A percentile compares a stretch with the other conserved stretches of the same genome.
Evolutionary conservation across 2,797 vertebrate species (phyloP).

Genomic region (Hydrophis major): DNA sequence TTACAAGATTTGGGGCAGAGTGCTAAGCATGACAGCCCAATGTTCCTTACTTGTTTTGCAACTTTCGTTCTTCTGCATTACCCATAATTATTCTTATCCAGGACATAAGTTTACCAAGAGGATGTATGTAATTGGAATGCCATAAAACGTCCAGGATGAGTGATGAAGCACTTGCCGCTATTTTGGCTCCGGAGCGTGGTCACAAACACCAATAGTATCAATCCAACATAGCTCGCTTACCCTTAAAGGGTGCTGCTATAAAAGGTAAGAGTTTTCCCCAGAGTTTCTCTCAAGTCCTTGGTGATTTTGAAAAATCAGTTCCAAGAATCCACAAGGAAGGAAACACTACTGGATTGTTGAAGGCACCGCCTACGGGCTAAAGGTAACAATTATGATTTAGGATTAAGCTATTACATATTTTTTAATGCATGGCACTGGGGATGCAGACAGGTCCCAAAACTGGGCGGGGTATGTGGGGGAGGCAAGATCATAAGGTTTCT

Average conservation of each 20-base stretch:
- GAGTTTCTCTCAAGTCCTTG: not conserved
- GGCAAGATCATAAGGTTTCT: not conserved
- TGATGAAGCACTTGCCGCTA: not conserved
- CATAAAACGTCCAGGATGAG: not conserved
- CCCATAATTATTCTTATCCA: not conserved
- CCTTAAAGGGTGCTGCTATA: not conserved
- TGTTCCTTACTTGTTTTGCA: not conserved
- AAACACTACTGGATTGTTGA: constrained; percentile 8
- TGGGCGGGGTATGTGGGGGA: fast-evolving
- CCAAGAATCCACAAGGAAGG: not conserved
- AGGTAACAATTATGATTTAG: constrained; percentile 36
- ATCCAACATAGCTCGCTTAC: not conserved
- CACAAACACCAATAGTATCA: fast-evolving
- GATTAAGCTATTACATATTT: not conserved
- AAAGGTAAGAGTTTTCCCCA: not conserved
- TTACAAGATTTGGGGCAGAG: not conserved
- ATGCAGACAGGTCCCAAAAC: not conserved
- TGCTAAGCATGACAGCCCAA: not conserved
- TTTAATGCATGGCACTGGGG: not conserved
- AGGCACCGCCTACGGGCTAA: not conserved
- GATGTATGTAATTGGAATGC: not conserved
- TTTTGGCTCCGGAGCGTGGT: not conserved
- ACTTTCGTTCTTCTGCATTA: not conserved
- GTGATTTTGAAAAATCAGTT: not conserved
- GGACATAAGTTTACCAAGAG: not conserved